Base-by-base conservation (phyloP, 2,113 vertebrate species). In the Coregonus clupeaformis region DNA sequence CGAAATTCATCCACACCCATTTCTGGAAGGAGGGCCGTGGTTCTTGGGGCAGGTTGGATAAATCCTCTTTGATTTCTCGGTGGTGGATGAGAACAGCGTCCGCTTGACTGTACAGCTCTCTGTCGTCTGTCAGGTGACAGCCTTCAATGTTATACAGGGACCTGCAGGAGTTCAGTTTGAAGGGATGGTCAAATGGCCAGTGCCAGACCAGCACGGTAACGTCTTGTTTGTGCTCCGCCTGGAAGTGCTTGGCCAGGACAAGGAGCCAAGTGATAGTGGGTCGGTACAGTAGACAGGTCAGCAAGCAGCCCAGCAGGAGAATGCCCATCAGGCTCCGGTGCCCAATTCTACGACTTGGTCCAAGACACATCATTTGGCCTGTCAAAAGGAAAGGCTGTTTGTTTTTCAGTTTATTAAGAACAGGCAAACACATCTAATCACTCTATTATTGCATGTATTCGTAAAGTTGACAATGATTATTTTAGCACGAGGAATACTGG, bases 1-100 rank as follows among this genome's bases (percentile, higher is more conserved):
- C 93, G 83, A 95, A 82, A 85, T 96, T 94, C 94, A 95, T 95
- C 94, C 94, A 95, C 80, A 95, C 94, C 94, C 94, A 96, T 84
- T 95, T 96, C 90, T 95, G 93, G 89, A 95, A 95, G 4, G 89
- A 87, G 27, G 94, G 94, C 64, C 91, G 88, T 13, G 88, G 88
- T 77, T 91, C 91, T 77, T 89, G 86, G 85, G 94, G 94, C 88
- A 96, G 92, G 80, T 97, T 95, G 67, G 93, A 92, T 63, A 93
- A 88, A 88, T 97, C 93, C 89, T 90, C 89, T 66, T 90, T 94
- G 70, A 94, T 96, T 72, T 95, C 93, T 82, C 93, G 91, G 82
- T 95, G 94, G 20, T 95, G 94, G 72, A 95, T 93, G 79, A 95
- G 89, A 80, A 96, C 92, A 4, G 93, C 94, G 0, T 95, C 93